Percentiles rank a stretch among this genome's conserved stretches.
These are phyloP conservation scores for Propithecus perrieri DNA, from an alignment of 2,797 vertebrate species.

Conservation along the genomic window DNA sequence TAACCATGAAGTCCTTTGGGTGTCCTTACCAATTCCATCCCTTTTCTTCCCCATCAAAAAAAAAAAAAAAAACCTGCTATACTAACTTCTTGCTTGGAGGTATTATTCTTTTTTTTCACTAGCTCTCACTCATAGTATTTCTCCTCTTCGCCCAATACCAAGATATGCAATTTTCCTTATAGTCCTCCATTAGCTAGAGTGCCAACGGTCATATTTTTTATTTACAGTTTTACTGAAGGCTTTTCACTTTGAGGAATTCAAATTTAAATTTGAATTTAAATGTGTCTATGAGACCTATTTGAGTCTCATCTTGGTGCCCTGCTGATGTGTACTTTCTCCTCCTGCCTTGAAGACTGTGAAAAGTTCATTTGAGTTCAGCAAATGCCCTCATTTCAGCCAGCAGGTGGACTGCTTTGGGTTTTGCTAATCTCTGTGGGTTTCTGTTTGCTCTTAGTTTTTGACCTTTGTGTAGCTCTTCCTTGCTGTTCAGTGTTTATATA, in stretches of 20 bases:
- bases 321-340: not conserved
- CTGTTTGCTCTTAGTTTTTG: not conserved
- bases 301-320: not conserved
- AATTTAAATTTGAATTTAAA: not conserved
- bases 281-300: not conserved
- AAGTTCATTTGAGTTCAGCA: not conserved
- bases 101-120: not conserved
- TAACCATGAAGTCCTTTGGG: not conserved
- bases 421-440: not conserved
- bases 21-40: not conserved
- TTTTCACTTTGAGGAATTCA: constrained; percentile 10
- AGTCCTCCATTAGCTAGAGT: not conserved
- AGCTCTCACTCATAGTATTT: not conserved
- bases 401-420: not conserved
- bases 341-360: not conserved
- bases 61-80: too few relatives aligned
- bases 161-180: not conserved
- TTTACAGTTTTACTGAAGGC: constrained; percentile 4
- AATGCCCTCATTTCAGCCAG: not conserved
- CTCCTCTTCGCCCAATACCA: not conserved
- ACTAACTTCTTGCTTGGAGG: not conserved
- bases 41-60: not conserved
- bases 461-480: not conserved
- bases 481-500: not conserved
- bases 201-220: not conserved